Evolutionary conservation across 2,888 invertebrate species (phyloP).

Genomic region (Machimus atricapillus): DNA sequence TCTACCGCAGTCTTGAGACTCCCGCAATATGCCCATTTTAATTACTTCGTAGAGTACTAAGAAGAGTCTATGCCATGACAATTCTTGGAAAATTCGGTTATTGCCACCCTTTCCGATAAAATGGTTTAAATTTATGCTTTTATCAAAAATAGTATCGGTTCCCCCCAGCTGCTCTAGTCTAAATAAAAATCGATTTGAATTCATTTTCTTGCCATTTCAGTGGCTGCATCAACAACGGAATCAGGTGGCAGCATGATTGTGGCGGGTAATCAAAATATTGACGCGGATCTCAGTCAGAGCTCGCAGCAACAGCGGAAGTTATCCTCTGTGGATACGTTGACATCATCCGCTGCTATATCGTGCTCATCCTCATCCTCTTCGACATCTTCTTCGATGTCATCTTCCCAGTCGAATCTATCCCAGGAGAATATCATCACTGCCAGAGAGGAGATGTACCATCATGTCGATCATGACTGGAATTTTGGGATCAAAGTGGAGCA

Average conservation of each 20-base stretch:
- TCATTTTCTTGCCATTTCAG: background rate
- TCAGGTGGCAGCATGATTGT: background rate
- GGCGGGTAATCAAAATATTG: background rate
- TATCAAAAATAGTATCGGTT: constrained; percentile 9
- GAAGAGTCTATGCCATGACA: background rate
- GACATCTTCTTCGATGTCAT: constrained; percentile 54
- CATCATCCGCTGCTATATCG: constrained; percentile 52
- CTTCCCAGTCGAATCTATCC: constrained; percentile 45
- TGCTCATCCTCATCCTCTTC: constrained; percentile 50
- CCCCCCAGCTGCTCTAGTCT: background rate
- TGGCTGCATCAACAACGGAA: constrained; percentile 7
- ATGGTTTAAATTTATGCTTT: background rate
- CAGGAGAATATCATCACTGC: constrained; percentile 5
- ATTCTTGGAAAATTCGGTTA: constrained; percentile 18
- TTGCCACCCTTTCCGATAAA: background rate
- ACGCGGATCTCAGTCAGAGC: constrained; percentile 2
- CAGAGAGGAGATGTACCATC: constrained; percentile 56
- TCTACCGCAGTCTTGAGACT: background rate
- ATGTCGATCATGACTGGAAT: constrained; percentile 62
- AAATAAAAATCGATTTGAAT: background rate
- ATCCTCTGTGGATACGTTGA: constrained; percentile 49
- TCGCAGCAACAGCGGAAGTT: constrained; percentile 21
- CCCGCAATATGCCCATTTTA: background rate
- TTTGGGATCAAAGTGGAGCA: constrained; percentile 53
- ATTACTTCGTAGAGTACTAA: background rate